phyloP scores from a whole-genome alignment of 2,888 invertebrate genomes.

The Schizaphis graminum region DNA sequence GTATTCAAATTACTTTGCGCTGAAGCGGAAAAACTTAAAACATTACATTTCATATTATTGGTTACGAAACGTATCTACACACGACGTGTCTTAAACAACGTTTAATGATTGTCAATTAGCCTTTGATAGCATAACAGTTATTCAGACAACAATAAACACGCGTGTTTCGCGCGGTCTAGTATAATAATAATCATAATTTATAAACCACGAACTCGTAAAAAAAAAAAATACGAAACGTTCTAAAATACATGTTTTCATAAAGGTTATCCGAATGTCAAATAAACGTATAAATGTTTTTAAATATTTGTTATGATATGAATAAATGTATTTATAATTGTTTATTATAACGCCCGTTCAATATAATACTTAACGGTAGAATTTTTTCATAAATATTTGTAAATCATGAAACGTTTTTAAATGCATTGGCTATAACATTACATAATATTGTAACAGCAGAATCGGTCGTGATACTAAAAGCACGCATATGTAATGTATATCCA shows the following conservation, averaged over 20 bases:
- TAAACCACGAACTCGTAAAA: background rate
- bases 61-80: background rate
- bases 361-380: background rate
- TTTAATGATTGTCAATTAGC: conserved; percentile 39
- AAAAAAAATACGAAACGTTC: background rate
- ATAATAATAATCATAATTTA: background rate
- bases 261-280: conserved; percentile 12
- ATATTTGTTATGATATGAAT: background rate
- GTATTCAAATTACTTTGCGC: background rate
- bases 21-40: background rate
- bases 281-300: background rate
- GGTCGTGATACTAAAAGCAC: background rate
- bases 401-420: background rate
- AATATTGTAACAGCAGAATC: background rate
- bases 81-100: background rate
- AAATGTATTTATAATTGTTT: background rate
- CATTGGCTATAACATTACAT: too few relatives aligned
- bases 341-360: background rate
- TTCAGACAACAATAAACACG: background rate
- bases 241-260: background rate
- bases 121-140: conserved; percentile 6
- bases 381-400: background rate
- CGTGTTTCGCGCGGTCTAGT: background rate
- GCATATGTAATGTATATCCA: background rate
- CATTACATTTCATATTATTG: background rate